Evolutionary conservation across 2,113 vertebrate species (phyloP), one percentile per base, ranked within the genome.

Genomic region (Gasterosteus nipponicus): DNA sequence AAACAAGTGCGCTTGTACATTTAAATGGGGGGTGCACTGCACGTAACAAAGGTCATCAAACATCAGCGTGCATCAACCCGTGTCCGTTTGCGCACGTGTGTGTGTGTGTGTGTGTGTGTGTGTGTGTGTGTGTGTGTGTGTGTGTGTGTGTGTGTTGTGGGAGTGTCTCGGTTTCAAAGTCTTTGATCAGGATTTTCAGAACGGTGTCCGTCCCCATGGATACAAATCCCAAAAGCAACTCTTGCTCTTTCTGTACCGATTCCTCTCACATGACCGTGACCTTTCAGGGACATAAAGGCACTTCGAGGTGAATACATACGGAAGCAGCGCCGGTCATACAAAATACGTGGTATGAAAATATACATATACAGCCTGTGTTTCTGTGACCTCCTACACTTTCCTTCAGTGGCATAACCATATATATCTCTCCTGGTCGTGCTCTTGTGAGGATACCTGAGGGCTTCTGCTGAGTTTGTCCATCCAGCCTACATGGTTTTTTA

Each of bases 31-130:
- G 22, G 5, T 47, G 8, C 4, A n/a, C 51, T 26, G 5, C 14
- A 2, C 62, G 3, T 38, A 3, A 26, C 39, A 18, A 46, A 78
- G 54, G 58, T 62, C 71, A 76, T 53, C n/a, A 74, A 77, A 47
- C 56, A 46, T 63, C 7, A 47, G 1, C 31, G 49, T 22, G 47
- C 39, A 10, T 41, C 59, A 39, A 0, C 61, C 39, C 14, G 2
- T 2, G n/a, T 54, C 59, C 18, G 18, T 65, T 22, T 70, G 26
- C 16, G 1, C 49, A 35, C 47, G 46, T 19, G 35, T 44, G 0
- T 41, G 41, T 53, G 2, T 51, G 0, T 49, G 47, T 49, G 47
- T 51, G 49, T 51, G 18, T 51, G 49, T 51, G 19, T 10, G 8
- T 51, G 8, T 51, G 49, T 51, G 49, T 46, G 44, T 47, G 46